Percentiles rank a stretch among this genome's conserved stretches.
These are phyloP conservation scores for Meiosimyza platycephala DNA, from an alignment of 2,888 invertebrate species.

Conservation along the genomic window DNA sequence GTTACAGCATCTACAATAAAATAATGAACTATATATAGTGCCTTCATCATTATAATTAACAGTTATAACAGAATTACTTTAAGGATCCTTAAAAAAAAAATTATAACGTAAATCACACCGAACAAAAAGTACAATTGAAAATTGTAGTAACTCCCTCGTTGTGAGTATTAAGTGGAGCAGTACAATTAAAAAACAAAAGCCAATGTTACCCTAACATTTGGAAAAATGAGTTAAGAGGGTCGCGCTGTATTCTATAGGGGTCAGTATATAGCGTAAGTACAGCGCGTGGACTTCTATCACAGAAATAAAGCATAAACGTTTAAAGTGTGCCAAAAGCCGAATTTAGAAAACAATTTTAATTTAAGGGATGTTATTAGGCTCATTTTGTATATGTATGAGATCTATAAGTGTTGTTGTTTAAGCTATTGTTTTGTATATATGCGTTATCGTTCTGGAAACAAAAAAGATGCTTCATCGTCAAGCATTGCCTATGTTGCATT, in stretches of 20 bases:
- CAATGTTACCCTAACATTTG: not conserved
- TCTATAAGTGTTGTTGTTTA: too few species aligned
- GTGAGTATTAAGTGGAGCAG: slow-evolving; percentile 29
- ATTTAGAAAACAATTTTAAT: not conserved
- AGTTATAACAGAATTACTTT: too few species aligned
- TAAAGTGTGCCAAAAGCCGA: slow-evolving; percentile 46
- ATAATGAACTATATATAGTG: too few species aligned
- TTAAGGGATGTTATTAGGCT: not conserved
- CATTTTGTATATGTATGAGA: too few species aligned
- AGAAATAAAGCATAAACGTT: slow-evolving; percentile 5
- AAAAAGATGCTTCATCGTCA: slow-evolving; percentile 16
- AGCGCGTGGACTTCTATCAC: not conserved
- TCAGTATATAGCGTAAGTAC: not conserved
- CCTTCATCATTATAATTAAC: too few species aligned
- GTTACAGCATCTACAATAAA: too few species aligned
- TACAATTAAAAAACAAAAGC: not conserved
- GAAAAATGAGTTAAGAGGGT: not conserved
- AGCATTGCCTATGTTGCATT: slow-evolving; percentile 6
- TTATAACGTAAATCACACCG: too few species aligned
- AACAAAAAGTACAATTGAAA: too few species aligned
- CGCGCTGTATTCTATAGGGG: not conserved
- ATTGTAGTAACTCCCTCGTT: not conserved
- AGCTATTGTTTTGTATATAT: too few species aligned
- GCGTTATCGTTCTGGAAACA: not conserved
- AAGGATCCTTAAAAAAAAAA: too few species aligned